These are phyloP conservation scores for Myripristis murdjan DNA, from an alignment of 2,797 vertebrate species.

Conservation along the genomic window DNA sequence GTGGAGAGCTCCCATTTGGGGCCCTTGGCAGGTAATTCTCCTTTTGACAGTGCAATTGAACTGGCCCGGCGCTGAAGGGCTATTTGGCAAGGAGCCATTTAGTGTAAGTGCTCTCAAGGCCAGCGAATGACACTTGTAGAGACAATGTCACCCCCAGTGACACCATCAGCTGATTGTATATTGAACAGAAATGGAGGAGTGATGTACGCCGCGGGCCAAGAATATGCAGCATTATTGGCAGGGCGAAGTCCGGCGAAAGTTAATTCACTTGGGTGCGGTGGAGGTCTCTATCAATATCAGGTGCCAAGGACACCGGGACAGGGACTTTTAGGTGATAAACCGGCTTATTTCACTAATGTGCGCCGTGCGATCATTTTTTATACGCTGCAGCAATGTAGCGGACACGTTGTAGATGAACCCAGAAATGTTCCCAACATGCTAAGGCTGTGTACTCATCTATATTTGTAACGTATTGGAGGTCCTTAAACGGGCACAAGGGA, in stretches of 20 bases:
- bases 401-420: neutral
- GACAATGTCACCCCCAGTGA: slow-evolving; percentile 76
- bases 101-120: slow-evolving; percentile 79
- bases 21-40: slow-evolving; percentile 66
- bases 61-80: slow-evolving; percentile 64
- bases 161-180: slow-evolving; percentile 79
- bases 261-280: slow-evolving; percentile 23
- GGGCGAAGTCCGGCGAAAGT: slow-evolving; percentile 48
- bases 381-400: slow-evolving; percentile 7
- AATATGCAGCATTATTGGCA: slow-evolving; percentile 48
- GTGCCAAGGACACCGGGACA: slow-evolving; percentile 58
- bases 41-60: slow-evolving; percentile 73
- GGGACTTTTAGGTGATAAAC: slow-evolving; percentile 25
- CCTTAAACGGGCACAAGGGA: no score
- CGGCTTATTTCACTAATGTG: slow-evolving; percentile 30
- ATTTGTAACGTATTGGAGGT: neutral
- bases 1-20: slow-evolving; percentile 47
- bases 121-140: slow-evolving; percentile 77
- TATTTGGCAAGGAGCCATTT: slow-evolving; percentile 79
- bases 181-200: slow-evolving; percentile 61
- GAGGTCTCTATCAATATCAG: slow-evolving; percentile 50
- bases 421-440: slow-evolving; percentile 11
- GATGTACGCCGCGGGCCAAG: slow-evolving; percentile 37
- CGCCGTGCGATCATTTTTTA: slow-evolving; percentile 37
- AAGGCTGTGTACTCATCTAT: neutral